Base-by-base conservation (phyloP, 2,888 invertebrate genomes). In the Pandemis cinnamomeana region DNA sequence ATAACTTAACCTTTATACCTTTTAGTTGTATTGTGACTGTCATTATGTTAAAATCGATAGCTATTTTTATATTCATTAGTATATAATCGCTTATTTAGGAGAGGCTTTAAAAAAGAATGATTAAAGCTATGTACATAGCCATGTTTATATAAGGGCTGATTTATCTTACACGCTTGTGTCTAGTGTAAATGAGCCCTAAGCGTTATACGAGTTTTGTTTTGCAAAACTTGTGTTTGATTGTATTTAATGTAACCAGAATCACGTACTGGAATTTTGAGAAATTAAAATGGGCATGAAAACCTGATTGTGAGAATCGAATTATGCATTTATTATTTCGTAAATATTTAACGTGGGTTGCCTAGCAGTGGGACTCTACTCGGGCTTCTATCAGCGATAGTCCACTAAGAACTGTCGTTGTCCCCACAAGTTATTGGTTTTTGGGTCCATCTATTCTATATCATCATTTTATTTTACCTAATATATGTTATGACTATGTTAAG, bases 31-130 rank as follows among this genome's bases (percentile, higher is more conserved):
- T 36, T 41, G 53, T 67, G 15, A 67, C 27, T 15, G 67, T 51
- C 27, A 20, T 48, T 48, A 27, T 48, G 27, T 64, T 15, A 41
- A 53, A 67, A 67, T 64, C 48, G n/a, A 41, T 67, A 67, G 67
- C 53, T 67, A 67, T 67, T 67, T 67, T 67, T 67, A 67, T 67
- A 67, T 53, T 67, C 8, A 13, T 53, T 51, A 53, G 66, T 53
- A 2, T 64, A 48, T 48, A 20, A 44, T 44, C 48, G 7, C 36
- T 48, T 53, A n/a, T 53, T 61, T 53, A 53, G 67, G 67, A 53
- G 67, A 41, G 41, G 67, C 53, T 64, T 64, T 36, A 6, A 53
- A 0, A 7, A 53, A 53, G 41, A 41, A 15, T 67, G 51, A 53
- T 53, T 41, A 61, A 42, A 61, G 36, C 61, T 67, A 13, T 53